Evolutionary conservation across 2,888 invertebrate species (phyloP).

Genomic region (Drosophila paracracens): DNA sequence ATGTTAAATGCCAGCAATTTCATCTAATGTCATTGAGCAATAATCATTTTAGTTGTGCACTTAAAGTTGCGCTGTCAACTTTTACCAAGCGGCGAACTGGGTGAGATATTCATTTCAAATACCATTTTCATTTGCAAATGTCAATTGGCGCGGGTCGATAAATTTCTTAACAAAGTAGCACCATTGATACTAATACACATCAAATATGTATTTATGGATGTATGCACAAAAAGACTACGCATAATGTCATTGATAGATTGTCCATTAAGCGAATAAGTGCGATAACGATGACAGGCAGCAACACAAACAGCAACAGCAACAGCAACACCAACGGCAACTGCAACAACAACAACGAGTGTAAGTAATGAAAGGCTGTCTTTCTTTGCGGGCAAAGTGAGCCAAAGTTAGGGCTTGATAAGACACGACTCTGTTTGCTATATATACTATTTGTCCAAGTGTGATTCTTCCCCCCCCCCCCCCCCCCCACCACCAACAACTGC

Average conservation of each 20-base stretch:
- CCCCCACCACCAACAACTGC: not conserved
- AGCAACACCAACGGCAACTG: constrained; percentile 1
- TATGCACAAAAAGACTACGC: constrained; percentile 3
- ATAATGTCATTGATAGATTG: constrained; percentile 60
- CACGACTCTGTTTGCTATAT: constrained; percentile 14
- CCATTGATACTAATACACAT: constrained; percentile 57
- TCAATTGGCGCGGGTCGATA: constrained; percentile 53
- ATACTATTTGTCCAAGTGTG: constrained; percentile 62
- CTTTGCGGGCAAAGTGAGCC: constrained; percentile 55
- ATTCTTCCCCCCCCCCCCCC: not conserved
- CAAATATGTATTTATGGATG: constrained; percentile 7
- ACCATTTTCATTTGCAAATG: constrained; percentile 59
- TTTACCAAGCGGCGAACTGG: not conserved
- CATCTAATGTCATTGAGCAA: constrained; percentile 32
- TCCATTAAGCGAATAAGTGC: constrained; percentile 34
- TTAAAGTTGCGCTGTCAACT: constrained; percentile 2
- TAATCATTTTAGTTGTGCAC: constrained; percentile 24
- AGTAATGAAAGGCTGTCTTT: constrained; percentile 68
- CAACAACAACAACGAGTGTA: constrained; percentile 1
- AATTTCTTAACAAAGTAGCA: constrained; percentile 55
- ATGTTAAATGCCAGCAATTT: constrained; percentile 14
- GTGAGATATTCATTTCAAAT: constrained; percentile 54
- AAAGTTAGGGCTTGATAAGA: constrained; percentile 69
- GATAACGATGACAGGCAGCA: constrained; percentile 26
- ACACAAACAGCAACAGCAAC: constrained; percentile 1